phyloP scores from a whole-genome alignment of 2,797 vertebrate genomes.

The Malurus leucopterus region DNA sequence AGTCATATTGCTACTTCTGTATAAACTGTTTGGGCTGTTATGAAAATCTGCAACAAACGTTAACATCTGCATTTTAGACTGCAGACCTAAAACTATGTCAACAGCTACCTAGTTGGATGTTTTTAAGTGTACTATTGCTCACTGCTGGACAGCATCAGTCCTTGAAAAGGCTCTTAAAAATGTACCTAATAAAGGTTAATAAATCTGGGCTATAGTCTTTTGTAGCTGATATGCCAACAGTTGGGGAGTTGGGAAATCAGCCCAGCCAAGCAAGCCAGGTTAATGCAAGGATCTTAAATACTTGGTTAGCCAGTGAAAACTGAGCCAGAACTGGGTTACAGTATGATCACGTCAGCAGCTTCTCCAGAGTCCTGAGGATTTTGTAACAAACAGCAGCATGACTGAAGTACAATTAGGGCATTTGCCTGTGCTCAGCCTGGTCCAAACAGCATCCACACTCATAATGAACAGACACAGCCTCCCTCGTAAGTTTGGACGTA shows the following conservation, averaged over 20 bases:
- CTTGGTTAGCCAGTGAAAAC: not conserved
- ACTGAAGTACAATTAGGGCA: not conserved
- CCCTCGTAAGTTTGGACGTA: not conserved
- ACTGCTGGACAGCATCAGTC: not conserved
- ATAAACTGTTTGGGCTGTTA: not conserved
- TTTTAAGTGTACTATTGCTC: not conserved
- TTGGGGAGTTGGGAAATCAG: not conserved
- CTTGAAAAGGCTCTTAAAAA: not conserved
- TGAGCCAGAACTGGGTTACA: constrained; percentile 4
- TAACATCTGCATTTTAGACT: not conserved
- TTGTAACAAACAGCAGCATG: not conserved
- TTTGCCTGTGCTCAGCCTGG: not conserved
- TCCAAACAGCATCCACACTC: not conserved
- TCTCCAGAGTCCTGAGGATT: not conserved
- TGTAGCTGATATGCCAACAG: not conserved
- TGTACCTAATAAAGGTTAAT: not conserved
- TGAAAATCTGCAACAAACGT: not conserved
- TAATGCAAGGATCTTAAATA: not conserved
- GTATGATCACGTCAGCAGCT: not conserved
- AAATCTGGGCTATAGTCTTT: not conserved
- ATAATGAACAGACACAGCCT: not conserved
- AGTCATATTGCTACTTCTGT: not conserved
- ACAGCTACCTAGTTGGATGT: not conserved
- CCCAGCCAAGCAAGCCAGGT: not conserved
- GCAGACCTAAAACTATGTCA: not conserved